Base-by-base conservation (phyloP, 1,140 invertebrate genomes). In the Ericerus pela region DNA sequence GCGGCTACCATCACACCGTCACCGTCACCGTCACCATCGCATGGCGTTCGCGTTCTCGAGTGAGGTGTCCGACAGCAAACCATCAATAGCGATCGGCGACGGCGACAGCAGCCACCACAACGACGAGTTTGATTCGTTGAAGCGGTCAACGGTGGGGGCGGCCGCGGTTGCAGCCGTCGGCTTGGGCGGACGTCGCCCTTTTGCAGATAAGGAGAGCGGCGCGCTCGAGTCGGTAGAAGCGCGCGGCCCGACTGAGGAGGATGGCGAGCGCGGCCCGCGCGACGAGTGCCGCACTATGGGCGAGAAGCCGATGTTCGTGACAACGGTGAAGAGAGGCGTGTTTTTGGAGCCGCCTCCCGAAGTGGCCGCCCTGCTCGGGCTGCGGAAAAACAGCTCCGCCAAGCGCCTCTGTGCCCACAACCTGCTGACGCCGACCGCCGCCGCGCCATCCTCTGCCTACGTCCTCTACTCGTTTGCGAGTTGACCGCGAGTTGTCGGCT, bases 261-360 rank as follows among this genome's bases (percentile, higher is more conserved):
- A 6, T 6, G 37, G n/a, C 12, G n/a, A n/a, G 28, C 16, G 27
- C 27, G 37, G 24, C 24, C 18, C 12, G 27, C 51, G 16, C 36
- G 56, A 18, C 31, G 41, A n/a, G n/a, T n/a, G n/a, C n/a, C n/a
- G n/a, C n/a, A n/a, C n/a, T n/a, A n/a, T n/a, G n/a, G n/a, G n/a
- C n/a, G 29, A 59, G 41, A 43, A 60, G 55, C 63, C 64, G 2
- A 58, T 65, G 57, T 88, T 88, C 62, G 77, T 86, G 33, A 86
- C 84, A 0, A 85, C 82, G 0, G 84, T 88, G 5, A 83, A 80
- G 57, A 78, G 75, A 22, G 84, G 85, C 1, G 76, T 82, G 60
- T 88, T 86, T 63, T 67, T 88, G 47, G 79, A 81, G 63, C 84
- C 85, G 1, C 82, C 84, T 0, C 79, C 81, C 20, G 80, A 84